phyloP scores from a whole-genome alignment of 2,888 invertebrate genomes.

The Melieria crassipennis region DNA sequence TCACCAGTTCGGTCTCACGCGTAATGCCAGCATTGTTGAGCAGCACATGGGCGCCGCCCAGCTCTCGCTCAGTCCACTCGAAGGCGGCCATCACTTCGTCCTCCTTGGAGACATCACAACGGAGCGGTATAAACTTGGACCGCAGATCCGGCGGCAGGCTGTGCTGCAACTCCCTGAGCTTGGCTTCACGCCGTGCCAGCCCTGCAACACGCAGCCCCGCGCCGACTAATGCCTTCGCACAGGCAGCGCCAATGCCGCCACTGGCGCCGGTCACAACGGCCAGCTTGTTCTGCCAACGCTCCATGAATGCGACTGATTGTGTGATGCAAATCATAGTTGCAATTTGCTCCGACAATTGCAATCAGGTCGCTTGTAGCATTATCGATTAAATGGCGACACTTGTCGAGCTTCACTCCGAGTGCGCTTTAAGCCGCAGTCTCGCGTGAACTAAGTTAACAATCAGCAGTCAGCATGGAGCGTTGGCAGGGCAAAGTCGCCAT shows the following conservation, averaged over 20 bases:
- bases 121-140: constrained; percentile 63
- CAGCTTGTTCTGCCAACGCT: constrained; percentile 71
- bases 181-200: constrained; percentile 68
- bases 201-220: constrained; percentile 71
- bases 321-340: not conserved
- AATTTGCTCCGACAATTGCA: constrained; percentile 1
- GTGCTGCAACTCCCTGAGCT: constrained; percentile 54
- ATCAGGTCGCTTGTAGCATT: constrained; percentile 16
- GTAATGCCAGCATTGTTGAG: constrained; percentile 70
- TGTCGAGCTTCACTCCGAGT: constrained; percentile 16
- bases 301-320: constrained; percentile 60
- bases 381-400: constrained; percentile 21
- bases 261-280: constrained; percentile 75
- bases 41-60: constrained; percentile 70
- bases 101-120: constrained; percentile 70
- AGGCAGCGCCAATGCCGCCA: constrained; percentile 71
- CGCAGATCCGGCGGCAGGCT: constrained; percentile 52
- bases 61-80: constrained; percentile 66
- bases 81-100: constrained; percentile 70
- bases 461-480: constrained; percentile 67
- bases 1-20: constrained; percentile 56
- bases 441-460: not conserved
- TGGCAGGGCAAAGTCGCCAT: constrained; percentile 73
- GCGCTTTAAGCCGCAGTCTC: not conserved
- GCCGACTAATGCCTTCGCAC: constrained; percentile 64